phyloP scores from a whole-genome alignment of 2,888 invertebrate genomes.

The Ectobius pallidus region DNA sequence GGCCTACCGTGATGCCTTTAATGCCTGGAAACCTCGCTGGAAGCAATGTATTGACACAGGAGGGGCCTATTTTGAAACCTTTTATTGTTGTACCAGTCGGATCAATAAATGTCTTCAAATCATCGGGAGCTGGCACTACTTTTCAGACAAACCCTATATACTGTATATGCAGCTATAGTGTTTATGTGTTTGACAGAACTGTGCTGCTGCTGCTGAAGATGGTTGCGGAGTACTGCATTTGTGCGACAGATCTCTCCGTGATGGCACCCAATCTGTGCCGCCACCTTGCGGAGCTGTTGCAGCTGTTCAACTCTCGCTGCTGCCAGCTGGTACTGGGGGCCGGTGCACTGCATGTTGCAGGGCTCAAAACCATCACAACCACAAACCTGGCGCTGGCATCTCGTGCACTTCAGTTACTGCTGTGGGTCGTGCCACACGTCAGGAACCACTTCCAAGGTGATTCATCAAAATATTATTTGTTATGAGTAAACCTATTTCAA shows the following conservation, averaged over 20 bases:
- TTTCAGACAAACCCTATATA: too few species aligned
- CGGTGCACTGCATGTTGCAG: conserved; percentile 93
- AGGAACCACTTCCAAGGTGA: conserved; percentile 69
- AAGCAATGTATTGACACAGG: too few species aligned
- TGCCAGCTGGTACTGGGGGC: conserved; percentile 96
- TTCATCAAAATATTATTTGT: background rate
- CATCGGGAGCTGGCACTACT: too few species aligned
- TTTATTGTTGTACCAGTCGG: too few species aligned
- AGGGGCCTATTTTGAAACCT: too few species aligned
- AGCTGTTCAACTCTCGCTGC: conserved; percentile 85
- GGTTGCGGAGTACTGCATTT: conserved; percentile 88
- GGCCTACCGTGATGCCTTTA: too few species aligned
- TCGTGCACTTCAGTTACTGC: conserved; percentile 79
- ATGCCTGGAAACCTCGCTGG: too few species aligned
- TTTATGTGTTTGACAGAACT: conserved; percentile 62
- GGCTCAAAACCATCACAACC: conserved; percentile 92
- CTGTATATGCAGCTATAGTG: too few species aligned
- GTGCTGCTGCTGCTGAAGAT: conserved; percentile 88
- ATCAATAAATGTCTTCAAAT: too few species aligned
- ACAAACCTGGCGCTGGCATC: conserved; percentile 89
- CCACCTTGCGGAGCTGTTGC: conserved; percentile 85
- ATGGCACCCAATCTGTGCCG: conserved; percentile 81
- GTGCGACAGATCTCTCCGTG: conserved; percentile 76
- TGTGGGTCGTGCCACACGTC: conserved; percentile 79
- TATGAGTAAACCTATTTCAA: background rate